Percentiles rank a stretch among this genome's conserved stretches.
Evolutionary conservation across 2,797 vertebrate species (phyloP).

Genomic region (Delichon dasypus): DNA sequence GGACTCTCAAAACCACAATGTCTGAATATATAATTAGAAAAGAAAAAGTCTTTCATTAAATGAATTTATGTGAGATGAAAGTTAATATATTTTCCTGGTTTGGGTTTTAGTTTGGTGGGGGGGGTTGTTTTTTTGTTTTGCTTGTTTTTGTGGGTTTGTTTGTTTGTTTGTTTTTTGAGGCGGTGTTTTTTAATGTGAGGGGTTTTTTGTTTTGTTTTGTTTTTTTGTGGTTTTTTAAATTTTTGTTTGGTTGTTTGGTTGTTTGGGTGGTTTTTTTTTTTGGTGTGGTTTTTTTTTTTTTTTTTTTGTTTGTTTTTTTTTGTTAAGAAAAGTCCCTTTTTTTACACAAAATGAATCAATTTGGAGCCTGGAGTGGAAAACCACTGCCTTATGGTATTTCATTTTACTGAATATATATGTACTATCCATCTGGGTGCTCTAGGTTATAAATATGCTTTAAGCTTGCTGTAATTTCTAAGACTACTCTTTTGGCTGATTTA

Average conservation of each 20-base stretch:
- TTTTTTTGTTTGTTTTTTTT: neutral
- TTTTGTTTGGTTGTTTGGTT: no score
- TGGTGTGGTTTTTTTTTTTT: no score
- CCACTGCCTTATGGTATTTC: slow-evolving; percentile 45
- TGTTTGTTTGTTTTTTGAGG: no score
- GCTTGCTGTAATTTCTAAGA: slow-evolving; percentile 65
- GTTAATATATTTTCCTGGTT: neutral
- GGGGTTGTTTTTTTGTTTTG: no score
- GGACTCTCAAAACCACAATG: slow-evolving; percentile 50
- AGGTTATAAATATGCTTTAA: slow-evolving; percentile 70
- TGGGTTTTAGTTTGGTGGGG: neutral
- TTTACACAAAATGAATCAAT: slow-evolving; percentile 47
- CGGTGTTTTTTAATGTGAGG: no score
- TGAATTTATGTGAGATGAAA: slow-evolving; percentile 43
- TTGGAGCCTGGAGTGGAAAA: slow-evolving; percentile 53
- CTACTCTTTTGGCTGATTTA: slow-evolving; percentile 69
- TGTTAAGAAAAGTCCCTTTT: neutral
- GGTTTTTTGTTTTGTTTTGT: no score
- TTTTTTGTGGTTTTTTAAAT: no score
- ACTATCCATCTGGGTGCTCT: slow-evolving; percentile 48
- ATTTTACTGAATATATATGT: slow-evolving; percentile 45
- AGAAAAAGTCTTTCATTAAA: slow-evolving; percentile 26
- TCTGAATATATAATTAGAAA: slow-evolving; percentile 38
- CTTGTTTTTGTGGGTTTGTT: no score
- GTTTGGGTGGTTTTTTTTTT: no score